Evolutionary conservation across 2,113 vertebrate species (phyloP), one percentile per base, ranked within the genome.

Genomic region (Myotis brandtii): DNA sequence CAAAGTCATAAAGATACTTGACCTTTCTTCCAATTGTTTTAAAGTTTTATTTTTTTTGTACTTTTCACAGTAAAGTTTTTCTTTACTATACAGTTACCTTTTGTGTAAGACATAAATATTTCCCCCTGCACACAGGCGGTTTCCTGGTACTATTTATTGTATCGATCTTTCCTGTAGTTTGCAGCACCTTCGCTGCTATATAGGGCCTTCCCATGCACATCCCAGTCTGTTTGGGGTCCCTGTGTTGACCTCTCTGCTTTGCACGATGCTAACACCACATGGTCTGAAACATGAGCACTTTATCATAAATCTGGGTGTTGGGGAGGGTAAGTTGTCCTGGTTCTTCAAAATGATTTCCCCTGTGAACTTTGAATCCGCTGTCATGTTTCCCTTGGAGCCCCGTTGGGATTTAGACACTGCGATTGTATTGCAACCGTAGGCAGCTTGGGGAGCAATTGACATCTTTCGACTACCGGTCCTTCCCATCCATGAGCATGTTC

Each of bases 291-390:
- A 66, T 0, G 0, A 64, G 46, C 20, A 10, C 43, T 72, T 72
- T 43, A 50, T 54, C 21, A 9, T n/a, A 84, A 81, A 76, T 9
- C 70, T 87, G 43, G 40, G 21, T 52, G 12, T n/a, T n/a, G 21
- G 40, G n/a, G 23, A 64, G 64, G 20, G 56, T 50, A 43, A 64
- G 32, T 18, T 72, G 50, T 87, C 37, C 43, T 77, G 94, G 80
- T 91, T 70, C 69, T 96, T 84, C 92, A 82, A 85, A 76, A 70
- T 64, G 72, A 88, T 82, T 73, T 91, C 23, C 56, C 77, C 37
- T 1, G 1, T 73, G 75, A 83, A 34, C n/a, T 77, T 34, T 25
- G 37, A 79, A 66, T 75, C 46, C 48, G 17, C 80, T 50, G 5
- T 72, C 14, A 6, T 20, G 9, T 73, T 62, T 86, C 34, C 25